Base-by-base conservation (phyloP, 2,113 vertebrate species). In the Coreoperca whiteheadi region DNA sequence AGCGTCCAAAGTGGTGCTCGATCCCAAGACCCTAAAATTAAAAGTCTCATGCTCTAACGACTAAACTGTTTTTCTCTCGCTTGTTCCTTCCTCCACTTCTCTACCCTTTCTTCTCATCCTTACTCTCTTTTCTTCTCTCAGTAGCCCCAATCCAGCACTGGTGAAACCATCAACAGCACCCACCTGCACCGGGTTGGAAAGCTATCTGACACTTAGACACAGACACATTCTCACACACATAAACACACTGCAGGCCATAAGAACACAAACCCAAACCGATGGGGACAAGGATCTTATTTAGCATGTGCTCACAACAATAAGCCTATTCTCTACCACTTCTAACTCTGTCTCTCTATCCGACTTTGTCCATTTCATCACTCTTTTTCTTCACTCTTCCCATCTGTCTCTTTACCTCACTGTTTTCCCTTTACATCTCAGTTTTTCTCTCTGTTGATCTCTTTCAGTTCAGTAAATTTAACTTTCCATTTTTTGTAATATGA, bases 101-200 rank as follows among this genome's bases (percentile, higher is more conserved):
- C 34, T n/a, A 10, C 32, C 18, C n/a, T 30, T 18, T 46, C 48
- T 32, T 32, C 56, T 10, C 48, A 8, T 30, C 6, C 32, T 5
- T 9, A 2, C n/a, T 66, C 30, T 4, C 32, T 41, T n/a, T n/a
- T 23, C 61, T 50, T 34, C 72, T 81, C 68, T 66, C 79, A 51
- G 64, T 43, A 46, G 66, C 77, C 23, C 78, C 18, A 86, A 94
- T 93, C 84, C 79, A 66, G 72, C 28, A 6, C 77, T 91, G 91
- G 94, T 94, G 90, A 94, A 94, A 90, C 90, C 77, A 72, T 93
- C 93, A 93, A 82, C 93, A 91, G 77, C 92, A 88, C 93, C n/a
- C n/a, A 92, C 93, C 93, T 95, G 92, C 87, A 82, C 72, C 23
- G 66, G 57, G 61, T 8, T 65, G 74, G 83, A 92, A 60, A 72